These are phyloP conservation scores for Brachystomella parvula DNA, from an alignment of 1,140 invertebrate genomes.

Conservation along the genomic window DNA sequence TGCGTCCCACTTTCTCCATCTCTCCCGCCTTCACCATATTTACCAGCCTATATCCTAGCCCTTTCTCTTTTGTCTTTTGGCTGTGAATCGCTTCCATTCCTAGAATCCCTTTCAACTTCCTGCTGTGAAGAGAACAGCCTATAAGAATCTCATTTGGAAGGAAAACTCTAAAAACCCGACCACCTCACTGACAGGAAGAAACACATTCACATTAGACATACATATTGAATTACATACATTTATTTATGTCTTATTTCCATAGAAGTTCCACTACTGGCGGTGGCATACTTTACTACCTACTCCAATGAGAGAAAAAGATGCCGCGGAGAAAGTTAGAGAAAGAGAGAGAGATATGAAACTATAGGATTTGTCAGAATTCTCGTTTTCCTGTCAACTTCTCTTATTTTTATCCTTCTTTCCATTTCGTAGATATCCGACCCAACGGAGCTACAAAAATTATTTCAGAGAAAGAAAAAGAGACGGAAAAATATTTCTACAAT, in stretches of 20 bases:
- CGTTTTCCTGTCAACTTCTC: constrained; percentile 13
- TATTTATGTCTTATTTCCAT: background rate
- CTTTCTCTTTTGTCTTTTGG: too few species aligned
- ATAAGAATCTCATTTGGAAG: constrained; percentile 7
- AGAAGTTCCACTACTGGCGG: too few species aligned
- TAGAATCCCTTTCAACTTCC: background rate
- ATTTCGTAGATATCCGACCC: constrained; percentile 7
- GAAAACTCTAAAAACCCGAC: background rate
- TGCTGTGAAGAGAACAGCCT: background rate
- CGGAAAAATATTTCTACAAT: background rate
- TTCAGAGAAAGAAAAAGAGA: background rate
- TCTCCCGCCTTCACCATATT: too few species aligned
- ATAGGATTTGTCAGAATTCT: constrained; percentile 16
- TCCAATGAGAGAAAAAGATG: background rate
- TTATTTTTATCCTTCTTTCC: background rate
- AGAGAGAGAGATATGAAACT: background rate
- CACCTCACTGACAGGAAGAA: background rate
- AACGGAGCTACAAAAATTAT: constrained; percentile 15
- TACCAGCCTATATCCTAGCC: too few species aligned
- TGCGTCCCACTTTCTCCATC: too few species aligned
- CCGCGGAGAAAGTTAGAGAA: background rate
- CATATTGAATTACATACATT: constrained; percentile 13
- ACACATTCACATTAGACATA: constrained; percentile 10
- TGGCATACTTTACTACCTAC: too few species aligned
- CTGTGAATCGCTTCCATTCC: too few species aligned